Evolutionary conservation across 2,888 invertebrate genomes (phyloP).

Genomic region (Papilio elwesi): DNA sequence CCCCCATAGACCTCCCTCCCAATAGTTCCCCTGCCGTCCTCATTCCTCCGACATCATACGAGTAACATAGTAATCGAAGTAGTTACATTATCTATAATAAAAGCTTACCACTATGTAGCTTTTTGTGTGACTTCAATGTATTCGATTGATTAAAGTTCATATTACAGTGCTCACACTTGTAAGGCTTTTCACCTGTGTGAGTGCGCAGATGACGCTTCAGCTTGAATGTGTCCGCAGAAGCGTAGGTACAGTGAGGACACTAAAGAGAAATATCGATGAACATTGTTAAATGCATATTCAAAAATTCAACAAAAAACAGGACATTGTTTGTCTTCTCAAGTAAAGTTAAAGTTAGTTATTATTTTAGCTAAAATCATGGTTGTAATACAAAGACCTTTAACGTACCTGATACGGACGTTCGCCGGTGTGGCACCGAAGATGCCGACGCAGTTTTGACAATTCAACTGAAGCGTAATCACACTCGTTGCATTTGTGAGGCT

Average conservation of each 20-base stretch:
- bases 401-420: conserved; percentile 92
- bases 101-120: conserved; percentile 91
- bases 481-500: conserved; percentile 98
- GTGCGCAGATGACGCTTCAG: conserved; percentile 97
- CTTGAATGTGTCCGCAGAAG: conserved; percentile 98
- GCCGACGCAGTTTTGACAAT: conserved; percentile 96
- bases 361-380: neutral
- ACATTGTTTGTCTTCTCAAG: no score
- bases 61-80: no score
- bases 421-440: conserved; percentile 97
- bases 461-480: conserved; percentile 99
- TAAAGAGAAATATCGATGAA: conserved; percentile 60
- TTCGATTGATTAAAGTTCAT: conserved; percentile 98
- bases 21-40: no score
- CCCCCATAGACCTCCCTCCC: no score
- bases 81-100: neutral
- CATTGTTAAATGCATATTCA: no score
- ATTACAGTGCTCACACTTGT: conserved; percentile 93
- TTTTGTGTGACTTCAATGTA: conserved; percentile 95
- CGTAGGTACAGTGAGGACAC: conserved; percentile 98
- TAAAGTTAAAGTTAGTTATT: no score
- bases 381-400: neutral
- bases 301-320: no score
- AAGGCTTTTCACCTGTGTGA: conserved; percentile 95
- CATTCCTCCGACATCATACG: no score